Conservation (phyloP, 2,797 vertebrate genomes). For the Acanthornis magna region DNA sequence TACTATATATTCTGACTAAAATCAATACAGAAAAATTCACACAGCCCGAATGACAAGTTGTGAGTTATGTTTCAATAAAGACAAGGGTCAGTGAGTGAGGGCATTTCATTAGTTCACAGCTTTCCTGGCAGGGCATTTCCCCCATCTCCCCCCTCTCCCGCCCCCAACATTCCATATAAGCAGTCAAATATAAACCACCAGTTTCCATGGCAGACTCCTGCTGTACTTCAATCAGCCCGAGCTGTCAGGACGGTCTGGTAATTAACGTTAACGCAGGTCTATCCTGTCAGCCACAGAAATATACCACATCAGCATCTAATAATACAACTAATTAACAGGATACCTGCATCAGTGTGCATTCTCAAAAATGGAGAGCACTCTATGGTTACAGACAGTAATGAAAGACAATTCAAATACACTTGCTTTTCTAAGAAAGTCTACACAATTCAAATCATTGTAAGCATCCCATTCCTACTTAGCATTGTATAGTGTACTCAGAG, state of each 20-base stretch:
- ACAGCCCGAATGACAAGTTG: neutral
- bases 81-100: neutral
- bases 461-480: neutral
- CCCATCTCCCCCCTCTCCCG: accelerated
- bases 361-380: neutral
- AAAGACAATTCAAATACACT: neutral
- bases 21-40: neutral
- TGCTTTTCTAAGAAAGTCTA: neutral
- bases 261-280: neutral
- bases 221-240: constrained; percentile 22
- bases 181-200: neutral
- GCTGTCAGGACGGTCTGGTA: neutral
- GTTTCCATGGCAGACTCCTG: constrained; percentile 24
- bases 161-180: neutral
- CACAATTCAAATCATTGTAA: neutral
- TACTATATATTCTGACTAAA: neutral
- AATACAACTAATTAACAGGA: neutral
- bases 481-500: neutral
- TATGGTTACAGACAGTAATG: neutral
- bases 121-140: neutral
- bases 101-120: neutral
- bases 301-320: neutral
- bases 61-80: neutral
- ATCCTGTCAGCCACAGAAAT: neutral
- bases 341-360: neutral